Base-by-base conservation (phyloP, 2,888 invertebrate genomes). In the Eristalinus sepulchralis region DNA sequence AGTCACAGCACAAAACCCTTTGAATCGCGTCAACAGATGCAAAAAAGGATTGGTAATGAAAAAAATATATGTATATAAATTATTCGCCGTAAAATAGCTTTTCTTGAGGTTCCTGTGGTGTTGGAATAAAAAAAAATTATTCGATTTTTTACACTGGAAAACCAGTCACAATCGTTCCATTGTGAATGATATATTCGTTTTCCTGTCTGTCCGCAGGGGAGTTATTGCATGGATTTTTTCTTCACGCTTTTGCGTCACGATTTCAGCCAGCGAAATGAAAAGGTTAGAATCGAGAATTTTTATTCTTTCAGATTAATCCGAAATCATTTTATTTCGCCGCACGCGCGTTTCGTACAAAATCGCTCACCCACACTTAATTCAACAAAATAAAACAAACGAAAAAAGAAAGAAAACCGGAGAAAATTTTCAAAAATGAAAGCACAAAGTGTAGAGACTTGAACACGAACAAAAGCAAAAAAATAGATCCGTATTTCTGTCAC, bases 131-230 rank as follows among this genome's bases (percentile, higher is more conserved):
- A 84, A n/a, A 59, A 60, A 82, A 33, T 13, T 66, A 72, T 63
- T 75, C 34, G 33, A 75, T 55, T 70, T 66, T 60, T 73, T 62
- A 66, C 22, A 13, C 68, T 79, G 73, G 78, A 78, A 83, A 83
- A 66, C 66, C 47, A 81, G 60, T 67, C 80, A 81, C 75, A 83
- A 86, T 86, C 71, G 75, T 64, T 78, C 82, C 78, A 86, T 86
- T 78, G 86, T 82, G 83, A 86, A 85, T 85, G 81, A 81, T 60
- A 78, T 62, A 71, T 79, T 75, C 36, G 70, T 11, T 66, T 62
- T 66, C 27, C 67, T 80, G 57, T 75, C 80, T 81, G 80, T 76
- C 59, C 66, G 73, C 67, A 60, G 72, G 68, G 64, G 73, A 71
- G 53, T 78, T 73, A 72, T 67, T 55, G 72, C 73, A 80, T 82